Percentiles rank a stretch among this genome's conserved stretches.
These are phyloP conservation scores for Diploptera punctata DNA, from an alignment of 2,888 invertebrate species.

Conservation along the genomic window DNA sequence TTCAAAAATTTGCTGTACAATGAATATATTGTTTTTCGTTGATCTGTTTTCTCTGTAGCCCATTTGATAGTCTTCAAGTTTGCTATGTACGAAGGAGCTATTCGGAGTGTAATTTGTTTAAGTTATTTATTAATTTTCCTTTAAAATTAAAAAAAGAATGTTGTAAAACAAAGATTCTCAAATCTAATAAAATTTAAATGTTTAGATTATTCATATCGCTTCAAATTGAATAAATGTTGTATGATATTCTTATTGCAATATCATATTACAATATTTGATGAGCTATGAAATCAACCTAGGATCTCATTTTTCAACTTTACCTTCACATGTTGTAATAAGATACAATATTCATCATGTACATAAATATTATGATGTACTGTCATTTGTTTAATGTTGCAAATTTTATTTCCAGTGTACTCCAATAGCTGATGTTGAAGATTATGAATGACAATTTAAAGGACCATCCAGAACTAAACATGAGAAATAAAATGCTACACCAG, in stretches of 20 bases:
- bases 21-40: too few species aligned
- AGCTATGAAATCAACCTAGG: background rate
- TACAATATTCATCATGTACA: too few species aligned
- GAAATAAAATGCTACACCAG: too few species aligned
- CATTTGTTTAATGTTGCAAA: background rate
- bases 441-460: too few species aligned
- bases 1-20: too few species aligned
- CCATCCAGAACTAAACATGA: too few species aligned
- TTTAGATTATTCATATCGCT: background rate
- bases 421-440: background rate
- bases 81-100: too few species aligned
- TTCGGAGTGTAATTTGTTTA: too few species aligned
- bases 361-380: background rate
- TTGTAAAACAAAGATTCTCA: background rate
- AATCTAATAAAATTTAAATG: background rate
- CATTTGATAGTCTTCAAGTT: too few species aligned
- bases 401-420: constrained; percentile 11
- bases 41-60: too few species aligned
- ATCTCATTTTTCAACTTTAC: background rate
- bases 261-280: background rate
- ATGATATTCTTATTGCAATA: background rate
- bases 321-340: background rate
- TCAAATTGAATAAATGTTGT: background rate
- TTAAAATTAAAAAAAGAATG: background rate
- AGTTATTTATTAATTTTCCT: too few species aligned